A percentile compares a stretch with the other conserved stretches of the same genome.
phyloP scores from a whole-genome alignment of 2,888 invertebrate genomes.

The Machimus rusticus region DNA sequence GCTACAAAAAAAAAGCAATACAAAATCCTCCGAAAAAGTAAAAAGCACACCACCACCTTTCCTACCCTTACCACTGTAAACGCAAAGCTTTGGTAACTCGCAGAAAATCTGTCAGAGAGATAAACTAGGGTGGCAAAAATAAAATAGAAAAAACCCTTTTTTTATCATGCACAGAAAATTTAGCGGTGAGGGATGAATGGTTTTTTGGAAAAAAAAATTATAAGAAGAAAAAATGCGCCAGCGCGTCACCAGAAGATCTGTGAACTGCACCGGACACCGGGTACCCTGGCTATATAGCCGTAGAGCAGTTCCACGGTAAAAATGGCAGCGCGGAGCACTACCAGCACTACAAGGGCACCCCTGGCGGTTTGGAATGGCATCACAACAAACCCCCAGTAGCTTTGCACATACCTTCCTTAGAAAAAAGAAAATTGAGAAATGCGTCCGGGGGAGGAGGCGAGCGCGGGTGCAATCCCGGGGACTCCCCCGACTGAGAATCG shows the following conservation, averaged over 20 bases:
- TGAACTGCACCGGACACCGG: not conserved
- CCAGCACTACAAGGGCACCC: not conserved
- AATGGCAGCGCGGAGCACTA: not conserved
- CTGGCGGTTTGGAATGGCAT: not conserved
- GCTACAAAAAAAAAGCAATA: not conserved
- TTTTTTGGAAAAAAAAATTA: not conserved
- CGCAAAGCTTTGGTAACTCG: not conserved
- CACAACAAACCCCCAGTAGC: slow-evolving; percentile 10
- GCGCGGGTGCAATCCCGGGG: not conserved
- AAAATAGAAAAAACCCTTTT: not conserved
- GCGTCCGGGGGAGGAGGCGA: not conserved
- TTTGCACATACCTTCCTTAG: not conserved
- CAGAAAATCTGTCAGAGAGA: not conserved
- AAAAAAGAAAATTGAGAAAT: slow-evolving; percentile 27
- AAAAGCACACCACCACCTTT: not conserved
- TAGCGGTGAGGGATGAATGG: not conserved
- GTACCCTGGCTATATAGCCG: not conserved
- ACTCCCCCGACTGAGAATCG: not conserved
- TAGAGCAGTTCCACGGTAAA: not conserved
- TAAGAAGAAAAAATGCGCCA: not conserved
- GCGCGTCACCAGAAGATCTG: not conserved
- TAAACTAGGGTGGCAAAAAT: not conserved
- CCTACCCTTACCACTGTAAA: not conserved
- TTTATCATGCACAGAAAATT: not conserved
- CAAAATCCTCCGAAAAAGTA: not conserved